Base-by-base conservation (phyloP, 2,113 vertebrate species). In the Onychostruthus taczanowskii region DNA sequence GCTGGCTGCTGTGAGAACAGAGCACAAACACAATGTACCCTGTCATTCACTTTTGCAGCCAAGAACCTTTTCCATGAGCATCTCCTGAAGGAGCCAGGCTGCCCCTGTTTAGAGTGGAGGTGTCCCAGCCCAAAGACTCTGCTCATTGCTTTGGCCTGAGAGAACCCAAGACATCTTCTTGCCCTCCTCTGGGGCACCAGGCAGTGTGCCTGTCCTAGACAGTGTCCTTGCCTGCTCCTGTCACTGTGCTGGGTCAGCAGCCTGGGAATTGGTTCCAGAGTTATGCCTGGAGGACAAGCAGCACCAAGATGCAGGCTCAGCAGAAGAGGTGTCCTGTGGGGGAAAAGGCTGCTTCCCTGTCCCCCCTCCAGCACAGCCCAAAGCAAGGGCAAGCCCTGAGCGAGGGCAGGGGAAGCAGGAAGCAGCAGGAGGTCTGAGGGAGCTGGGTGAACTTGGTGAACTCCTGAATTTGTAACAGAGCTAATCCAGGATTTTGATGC, bases 81-180 rank as follows among this genome's bases (percentile, higher is more conserved):
- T 30, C 47, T 77, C 10, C 1, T 2, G 11, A 37, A 49, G 26
- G 1, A 82, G 24, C 14, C 39, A 50, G 50, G 33, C 15, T 68
- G 26, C 0, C 0, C 10, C n/a, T 24, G 6, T 10, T n/a, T n/a
- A 10, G 50, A 63, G 30, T 8, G 2, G 35, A 26, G 14, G 13
- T 23, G 13, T 47, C 18, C 43, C 3, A 6, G 39, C 58, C 11
- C 16, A 27, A 30, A 55, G 27, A 84, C 16, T 33, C 37, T 84
- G 69, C 39, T 74, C n/a, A 14, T 23, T 62, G 39, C 66, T 87
- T 55, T 15, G 17, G 39, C 50, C 41, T 4, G 3, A 68, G 41
- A 74, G 26, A 39, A 28, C 70, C 52, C 68, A 81, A 19, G 67
- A 17, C 69, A 43, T 30, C 33, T 44, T 46, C 47, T 56, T 8